Conservation (phyloP, 1,140 invertebrate species). For the Drosophila repletoides region DNA sequence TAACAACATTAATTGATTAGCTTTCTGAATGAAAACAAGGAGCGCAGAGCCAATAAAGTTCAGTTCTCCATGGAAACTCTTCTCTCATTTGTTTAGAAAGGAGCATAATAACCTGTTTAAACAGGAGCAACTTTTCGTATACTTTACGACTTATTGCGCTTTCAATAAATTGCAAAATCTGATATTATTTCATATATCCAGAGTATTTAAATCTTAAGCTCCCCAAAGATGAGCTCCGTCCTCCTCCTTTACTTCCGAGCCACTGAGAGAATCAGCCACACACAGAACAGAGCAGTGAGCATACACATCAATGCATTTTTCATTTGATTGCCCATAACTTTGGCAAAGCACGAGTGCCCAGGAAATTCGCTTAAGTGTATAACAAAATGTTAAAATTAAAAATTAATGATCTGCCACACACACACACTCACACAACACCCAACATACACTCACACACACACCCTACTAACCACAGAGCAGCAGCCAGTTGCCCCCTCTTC, state of each 20-base stretch:
- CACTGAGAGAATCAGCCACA: neutral
- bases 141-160: too few species aligned
- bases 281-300: too few species aligned
- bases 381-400: slow-evolving; percentile 63
- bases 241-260: neutral
- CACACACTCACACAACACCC: slow-evolving; percentile 11
- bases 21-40: too few species aligned
- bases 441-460: neutral
- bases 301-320: slow-evolving; percentile 53
- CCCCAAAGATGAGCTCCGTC: too few species aligned
- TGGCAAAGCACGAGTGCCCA: slow-evolving; percentile 23
- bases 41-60: too few species aligned
- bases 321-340: slow-evolving; percentile 45
- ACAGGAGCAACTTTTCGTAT: too few species aligned
- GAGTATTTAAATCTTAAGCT: neutral
- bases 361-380: slow-evolving; percentile 49
- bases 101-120: too few species aligned
- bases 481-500: slow-evolving; percentile 3
- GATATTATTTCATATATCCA: too few species aligned
- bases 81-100: too few species aligned
- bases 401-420: slow-evolving; percentile 50
- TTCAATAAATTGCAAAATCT: too few species aligned
- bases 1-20: too few species aligned
- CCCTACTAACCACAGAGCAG: slow-evolving; percentile 25
- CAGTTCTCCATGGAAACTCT: too few species aligned